Evolutionary conservation across 1,140 invertebrate species (phyloP), one percentile per base, ranked within the genome.

Genomic region (Neelides sp.): DNA sequence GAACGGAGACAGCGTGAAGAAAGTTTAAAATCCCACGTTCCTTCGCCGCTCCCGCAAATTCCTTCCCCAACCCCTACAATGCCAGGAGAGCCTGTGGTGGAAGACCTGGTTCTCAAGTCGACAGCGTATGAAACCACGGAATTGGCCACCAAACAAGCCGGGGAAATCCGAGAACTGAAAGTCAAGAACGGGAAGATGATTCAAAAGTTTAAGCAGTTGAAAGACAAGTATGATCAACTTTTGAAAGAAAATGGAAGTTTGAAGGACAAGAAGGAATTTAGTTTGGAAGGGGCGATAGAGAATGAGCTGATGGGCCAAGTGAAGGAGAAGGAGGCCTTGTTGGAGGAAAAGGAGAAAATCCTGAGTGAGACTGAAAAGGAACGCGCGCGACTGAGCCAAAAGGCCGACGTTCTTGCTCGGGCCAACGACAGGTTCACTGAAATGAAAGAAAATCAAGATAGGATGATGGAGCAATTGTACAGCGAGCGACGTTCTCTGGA

Each of bases 401-500:
- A 76, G 64, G 73, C 86, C 44, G 83, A 86, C 54, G 73, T 83
- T 4, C 65, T 90, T 8, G 76, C 77, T 2, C 71, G 76, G 17
- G 81, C 82, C n/a, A 85, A 87, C 63, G 82, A 86, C 30, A 73
- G 76, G 41, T 74, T 85, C 57, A 65, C 78, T 2, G 82, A 86
- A 62, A 76, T 81, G 65, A 86, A 86, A 67, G 83, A 87, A 64
- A 78, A 78, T 51, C 77, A 84, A 66, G 82, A 85, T 55, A 71
- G 79, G 52, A 78, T 81, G 64, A 59, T 73, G 0, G 73, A 80
- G 55, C 71, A 80, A 55, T 78, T 78, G 65, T 76, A 80, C 62
- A 75, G 75, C 23, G 75, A 79, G 60, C 80, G 77, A 59, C 75
- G 78, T 55, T 77, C 85, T 54, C 65, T 87, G 41, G 79, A 84